Percentiles rank a stretch among this genome's conserved stretches.
phyloP scores from a whole-genome alignment of 2,888 invertebrate species.

The Hypsopygia costalis region DNA sequence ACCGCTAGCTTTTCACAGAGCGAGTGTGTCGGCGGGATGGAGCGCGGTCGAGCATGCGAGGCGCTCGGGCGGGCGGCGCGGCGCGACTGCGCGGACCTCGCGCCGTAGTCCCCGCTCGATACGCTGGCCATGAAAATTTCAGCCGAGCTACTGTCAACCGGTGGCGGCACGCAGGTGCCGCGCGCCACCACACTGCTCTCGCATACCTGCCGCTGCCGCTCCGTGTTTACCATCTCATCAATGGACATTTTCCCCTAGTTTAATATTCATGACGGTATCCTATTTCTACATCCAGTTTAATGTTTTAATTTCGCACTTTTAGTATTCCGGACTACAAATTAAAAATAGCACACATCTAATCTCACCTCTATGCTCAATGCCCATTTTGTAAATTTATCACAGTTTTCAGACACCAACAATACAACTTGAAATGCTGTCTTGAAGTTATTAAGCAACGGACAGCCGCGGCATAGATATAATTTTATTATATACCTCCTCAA shows the following conservation, averaged over 20 bases:
- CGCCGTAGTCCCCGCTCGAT: constrained; percentile 62
- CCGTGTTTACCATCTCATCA: not conserved
- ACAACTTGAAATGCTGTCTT: too few relatives aligned
- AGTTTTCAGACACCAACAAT: too few relatives aligned
- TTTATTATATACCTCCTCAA: too few relatives aligned
- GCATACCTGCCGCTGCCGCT: constrained; percentile 18
- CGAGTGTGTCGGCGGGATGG: constrained; percentile 40
- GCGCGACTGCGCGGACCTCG: constrained; percentile 63
- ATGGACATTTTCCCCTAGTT: not conserved
- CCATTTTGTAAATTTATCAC: too few relatives aligned
- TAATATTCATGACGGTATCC: too few relatives aligned
- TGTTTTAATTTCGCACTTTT: too few relatives aligned
- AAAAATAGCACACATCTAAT: too few relatives aligned
- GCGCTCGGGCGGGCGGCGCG: constrained; percentile 46
- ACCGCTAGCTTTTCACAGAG: constrained; percentile 35
- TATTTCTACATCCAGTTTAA: too few relatives aligned
- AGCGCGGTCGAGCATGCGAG: constrained; percentile 34
- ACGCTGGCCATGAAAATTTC: constrained; percentile 78
- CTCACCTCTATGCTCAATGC: too few relatives aligned
- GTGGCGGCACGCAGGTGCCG: constrained; percentile 67
- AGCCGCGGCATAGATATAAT: too few relatives aligned
- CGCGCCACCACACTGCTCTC: constrained; percentile 23
- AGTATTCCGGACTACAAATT: too few relatives aligned
- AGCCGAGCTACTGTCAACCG: constrained; percentile 71
- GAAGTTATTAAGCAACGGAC: too few relatives aligned